These are phyloP conservation scores for Octopus sinensis DNA, from an alignment of 1,140 invertebrate species.

Conservation along the genomic window DNA sequence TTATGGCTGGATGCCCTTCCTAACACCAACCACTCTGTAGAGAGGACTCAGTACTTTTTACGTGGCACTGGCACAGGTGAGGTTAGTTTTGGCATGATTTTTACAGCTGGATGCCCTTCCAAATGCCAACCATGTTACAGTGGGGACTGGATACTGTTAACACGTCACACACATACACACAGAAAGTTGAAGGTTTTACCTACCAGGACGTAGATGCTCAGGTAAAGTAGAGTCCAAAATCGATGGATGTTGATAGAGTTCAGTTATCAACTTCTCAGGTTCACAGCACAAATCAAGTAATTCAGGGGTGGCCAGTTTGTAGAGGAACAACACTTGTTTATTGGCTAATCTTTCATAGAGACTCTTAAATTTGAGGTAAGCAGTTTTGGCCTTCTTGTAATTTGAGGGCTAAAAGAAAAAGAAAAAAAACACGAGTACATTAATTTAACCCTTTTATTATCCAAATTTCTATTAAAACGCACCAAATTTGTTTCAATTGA, in stretches of 20 bases:
- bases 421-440: background rate
- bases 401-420: slow-evolving; percentile 27
- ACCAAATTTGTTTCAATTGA: too few relatives aligned
- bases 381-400: slow-evolving; percentile 39
- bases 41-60: too few relatives aligned
- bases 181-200: background rate
- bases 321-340: slow-evolving; percentile 37
- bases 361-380: slow-evolving; percentile 36
- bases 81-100: too few relatives aligned
- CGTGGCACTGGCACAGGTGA: too few relatives aligned
- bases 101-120: too few relatives aligned
- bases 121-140: too few relatives aligned
- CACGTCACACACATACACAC: background rate
- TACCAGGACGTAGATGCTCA: slow-evolving; percentile 29
- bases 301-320: slow-evolving; percentile 36
- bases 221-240: slow-evolving; percentile 28
- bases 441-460: too few relatives aligned
- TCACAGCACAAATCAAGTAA: slow-evolving; percentile 31
- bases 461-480: too few relatives aligned
- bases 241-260: slow-evolving; percentile 43
- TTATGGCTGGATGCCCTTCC: too few relatives aligned
- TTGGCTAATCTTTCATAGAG: slow-evolving; percentile 38
- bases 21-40: too few relatives aligned
- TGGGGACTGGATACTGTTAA: background rate
- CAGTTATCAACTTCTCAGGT: slow-evolving; percentile 35